Evolutionary conservation across 2,113 vertebrate species (phyloP).

Genomic region (Irena cyanogastra): DNA sequence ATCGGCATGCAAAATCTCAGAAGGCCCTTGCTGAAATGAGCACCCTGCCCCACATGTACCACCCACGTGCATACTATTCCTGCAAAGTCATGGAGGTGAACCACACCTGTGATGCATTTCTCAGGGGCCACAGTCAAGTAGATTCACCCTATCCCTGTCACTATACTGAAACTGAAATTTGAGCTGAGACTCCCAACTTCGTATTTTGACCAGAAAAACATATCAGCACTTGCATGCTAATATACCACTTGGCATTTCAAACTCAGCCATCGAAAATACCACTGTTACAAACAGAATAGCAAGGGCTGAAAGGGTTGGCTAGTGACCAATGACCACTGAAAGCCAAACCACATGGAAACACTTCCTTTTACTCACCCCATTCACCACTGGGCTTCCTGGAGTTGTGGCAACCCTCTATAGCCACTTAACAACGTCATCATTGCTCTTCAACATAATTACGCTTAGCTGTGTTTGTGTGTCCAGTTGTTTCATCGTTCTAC

Average conservation of each 20-base stretch:
- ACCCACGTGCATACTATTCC: fast-evolving
- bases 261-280: background rate
- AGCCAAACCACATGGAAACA: background rate
- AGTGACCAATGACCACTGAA: background rate
- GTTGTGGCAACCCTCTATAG: background rate
- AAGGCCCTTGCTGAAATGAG: background rate
- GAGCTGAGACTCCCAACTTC: background rate
- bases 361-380: background rate
- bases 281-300: background rate
- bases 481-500: background rate
- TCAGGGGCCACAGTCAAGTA: background rate
- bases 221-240: background rate
- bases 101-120: background rate
- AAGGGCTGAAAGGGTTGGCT: background rate
- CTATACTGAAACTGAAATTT: background rate
- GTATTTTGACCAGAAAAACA: background rate
- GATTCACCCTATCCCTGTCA: background rate
- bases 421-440: background rate
- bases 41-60: background rate
- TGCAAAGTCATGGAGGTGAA: background rate
- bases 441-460: background rate
- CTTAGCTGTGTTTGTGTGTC: background rate
- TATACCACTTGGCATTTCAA: background rate
- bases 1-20: background rate
- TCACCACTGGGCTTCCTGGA: background rate